phyloP scores from a whole-genome alignment of 2,888 invertebrate species.

The Cephus sareptanus region DNA sequence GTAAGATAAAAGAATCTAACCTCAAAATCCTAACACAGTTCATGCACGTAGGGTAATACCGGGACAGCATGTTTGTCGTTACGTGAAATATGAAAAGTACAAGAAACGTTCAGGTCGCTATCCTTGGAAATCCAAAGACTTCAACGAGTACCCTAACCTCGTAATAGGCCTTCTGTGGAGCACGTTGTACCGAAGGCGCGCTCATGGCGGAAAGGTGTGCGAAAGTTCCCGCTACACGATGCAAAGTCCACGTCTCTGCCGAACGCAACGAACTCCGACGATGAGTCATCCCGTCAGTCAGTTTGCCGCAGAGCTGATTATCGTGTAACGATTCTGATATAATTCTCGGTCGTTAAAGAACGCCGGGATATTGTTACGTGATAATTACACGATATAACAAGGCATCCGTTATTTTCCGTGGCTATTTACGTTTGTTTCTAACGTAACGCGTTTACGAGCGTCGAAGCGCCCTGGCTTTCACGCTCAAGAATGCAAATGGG shows the following conservation, averaged over 20 bases:
- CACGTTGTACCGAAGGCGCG: background rate
- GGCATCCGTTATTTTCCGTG: background rate
- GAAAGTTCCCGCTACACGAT: slow-evolving; percentile 14
- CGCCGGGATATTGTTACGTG: background rate
- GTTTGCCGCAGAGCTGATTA: background rate
- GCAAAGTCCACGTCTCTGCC: background rate
- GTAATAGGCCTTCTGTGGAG: background rate
- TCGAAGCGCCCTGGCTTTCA: background rate
- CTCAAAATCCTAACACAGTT: background rate
- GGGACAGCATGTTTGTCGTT: too few relatives aligned
- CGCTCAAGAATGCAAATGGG: background rate
- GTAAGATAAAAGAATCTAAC: background rate
- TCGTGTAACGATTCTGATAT: background rate
- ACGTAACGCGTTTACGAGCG: background rate
- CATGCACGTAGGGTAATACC: too few relatives aligned
- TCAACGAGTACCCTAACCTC: background rate
- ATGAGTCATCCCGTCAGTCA: background rate
- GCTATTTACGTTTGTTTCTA: background rate
- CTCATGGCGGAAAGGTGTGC: slow-evolving; percentile 5
- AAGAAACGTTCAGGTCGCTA: background rate
- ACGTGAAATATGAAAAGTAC: background rate
- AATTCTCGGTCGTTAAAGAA: background rate
- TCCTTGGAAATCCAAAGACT: background rate
- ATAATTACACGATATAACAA: background rate
- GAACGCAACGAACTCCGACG: background rate